Evolutionary conservation across 2,888 invertebrate species (phyloP).

Genomic region (Chloroclystis v-ata): DNA sequence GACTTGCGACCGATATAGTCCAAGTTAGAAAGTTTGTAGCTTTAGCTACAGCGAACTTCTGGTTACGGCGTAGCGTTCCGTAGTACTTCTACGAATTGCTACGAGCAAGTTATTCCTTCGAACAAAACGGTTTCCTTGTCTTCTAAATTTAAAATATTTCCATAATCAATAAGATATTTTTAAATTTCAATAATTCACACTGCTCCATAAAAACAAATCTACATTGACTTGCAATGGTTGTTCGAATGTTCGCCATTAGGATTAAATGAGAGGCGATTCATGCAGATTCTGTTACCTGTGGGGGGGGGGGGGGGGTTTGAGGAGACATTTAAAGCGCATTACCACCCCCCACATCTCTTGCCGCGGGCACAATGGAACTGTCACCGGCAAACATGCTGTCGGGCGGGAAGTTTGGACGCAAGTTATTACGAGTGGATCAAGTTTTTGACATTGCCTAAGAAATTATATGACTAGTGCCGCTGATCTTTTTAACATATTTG

Average conservation of each 20-base stretch:
- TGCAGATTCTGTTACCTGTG: background rate
- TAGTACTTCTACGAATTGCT: conserved; percentile 24
- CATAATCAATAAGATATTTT: too few relatives aligned
- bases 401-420: too few relatives aligned
- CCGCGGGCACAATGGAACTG: conserved; percentile 3
- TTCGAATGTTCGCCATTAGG: too few relatives aligned
- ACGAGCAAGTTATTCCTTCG: background rate
- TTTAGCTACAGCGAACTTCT: too few relatives aligned
- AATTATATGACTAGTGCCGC: conserved; percentile 12
- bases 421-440: too few relatives aligned
- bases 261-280: background rate
- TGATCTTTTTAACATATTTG: too few relatives aligned
- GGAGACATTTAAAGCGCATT: background rate
- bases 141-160: too few relatives aligned
- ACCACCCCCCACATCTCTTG: background rate
- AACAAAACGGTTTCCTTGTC: too few relatives aligned
- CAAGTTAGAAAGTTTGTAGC: conserved; percentile 28
- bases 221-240: too few relatives aligned
- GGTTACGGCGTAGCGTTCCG: conserved; percentile 32
- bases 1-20: too few relatives aligned
- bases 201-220: too few relatives aligned
- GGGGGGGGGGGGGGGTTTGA: background rate
- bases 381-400: conserved; percentile 6
- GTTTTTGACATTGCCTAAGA: background rate
- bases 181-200: too few relatives aligned